phyloP scores from a whole-genome alignment of 1,140 invertebrate species.

The Coboldia fuscipes region DNA sequence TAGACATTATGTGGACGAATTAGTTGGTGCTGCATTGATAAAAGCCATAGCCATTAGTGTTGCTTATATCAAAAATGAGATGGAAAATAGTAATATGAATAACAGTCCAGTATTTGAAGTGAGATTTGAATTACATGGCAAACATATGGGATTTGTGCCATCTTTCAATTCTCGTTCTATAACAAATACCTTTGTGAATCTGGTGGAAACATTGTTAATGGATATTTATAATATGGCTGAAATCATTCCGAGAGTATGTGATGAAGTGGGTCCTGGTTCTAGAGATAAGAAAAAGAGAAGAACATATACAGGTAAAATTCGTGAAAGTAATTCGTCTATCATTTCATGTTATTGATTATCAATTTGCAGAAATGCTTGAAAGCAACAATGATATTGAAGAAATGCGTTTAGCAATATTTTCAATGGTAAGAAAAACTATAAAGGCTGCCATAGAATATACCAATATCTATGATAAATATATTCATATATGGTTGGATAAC shows the following conservation, averaged over 20 bases:
- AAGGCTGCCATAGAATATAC: too few relatives aligned
- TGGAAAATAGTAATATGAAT: constrained; percentile 14
- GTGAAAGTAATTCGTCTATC: too few relatives aligned
- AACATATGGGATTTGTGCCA: constrained; percentile 38
- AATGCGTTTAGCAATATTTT: constrained; percentile 8
- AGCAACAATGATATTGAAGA: too few relatives aligned
- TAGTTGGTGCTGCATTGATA: constrained; percentile 32
- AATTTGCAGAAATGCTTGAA: too few relatives aligned
- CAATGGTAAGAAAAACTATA: too few relatives aligned
- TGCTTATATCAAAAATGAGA: constrained; percentile 18
- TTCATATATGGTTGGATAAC: too few relatives aligned
- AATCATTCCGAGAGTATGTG: too few relatives aligned
- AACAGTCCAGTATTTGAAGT: constrained; percentile 34
- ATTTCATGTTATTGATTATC: too few relatives aligned
- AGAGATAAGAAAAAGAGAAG: too few relatives aligned
- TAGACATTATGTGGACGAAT: constrained; percentile 37
- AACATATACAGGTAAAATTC: too few relatives aligned
- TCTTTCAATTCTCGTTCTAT: constrained; percentile 33
- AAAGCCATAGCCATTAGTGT: constrained; percentile 22
- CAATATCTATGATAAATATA: too few relatives aligned
- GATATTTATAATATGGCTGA: constrained; percentile 34
- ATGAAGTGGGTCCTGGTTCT: too few relatives aligned
- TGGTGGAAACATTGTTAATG: constrained; percentile 31
- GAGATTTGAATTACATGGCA: constrained; percentile 34
- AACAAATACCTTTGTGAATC: constrained; percentile 31